phyloP scores from a whole-genome alignment of 2,113 vertebrate species.

The Syngnathoides biaculeatus region DNA sequence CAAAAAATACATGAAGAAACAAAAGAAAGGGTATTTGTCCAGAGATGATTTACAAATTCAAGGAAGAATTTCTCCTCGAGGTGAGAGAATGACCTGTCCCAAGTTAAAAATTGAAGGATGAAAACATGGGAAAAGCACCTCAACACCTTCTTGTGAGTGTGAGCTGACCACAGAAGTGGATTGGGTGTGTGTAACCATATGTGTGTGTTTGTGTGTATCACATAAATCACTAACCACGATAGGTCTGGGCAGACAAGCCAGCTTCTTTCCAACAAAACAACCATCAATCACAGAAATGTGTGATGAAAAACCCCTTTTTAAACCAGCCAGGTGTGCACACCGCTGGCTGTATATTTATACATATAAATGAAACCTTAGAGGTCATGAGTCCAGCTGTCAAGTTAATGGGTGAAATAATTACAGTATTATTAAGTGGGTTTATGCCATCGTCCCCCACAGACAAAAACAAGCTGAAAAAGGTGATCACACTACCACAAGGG shows the following conservation, averaged over 20 bases:
- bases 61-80: conserved; percentile 59
- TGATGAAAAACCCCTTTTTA: conserved; percentile 16
- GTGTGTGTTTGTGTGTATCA: conserved; percentile 20
- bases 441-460: conserved; percentile 10
- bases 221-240: conserved; percentile 47
- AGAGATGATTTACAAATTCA: conserved; percentile 35
- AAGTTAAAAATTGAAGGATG: conserved; percentile 36
- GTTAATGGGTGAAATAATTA: not conserved
- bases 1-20: not conserved
- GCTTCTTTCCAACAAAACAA: conserved; percentile 12
- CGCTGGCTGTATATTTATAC: conserved; percentile 6
- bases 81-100: conserved; percentile 49
- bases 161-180: conserved; percentile 43
- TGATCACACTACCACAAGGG: conserved; percentile 38
- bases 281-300: not conserved
- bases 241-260: conserved; percentile 11
- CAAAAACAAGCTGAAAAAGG: conserved; percentile 27
- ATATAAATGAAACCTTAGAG: conserved; percentile 29
- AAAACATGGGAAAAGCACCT: conserved; percentile 46
- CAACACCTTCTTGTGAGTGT: conserved; percentile 42
- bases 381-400: conserved; percentile 1
- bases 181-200: conserved; percentile 3
- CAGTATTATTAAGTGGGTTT: no score
- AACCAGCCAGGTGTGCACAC: conserved; percentile 3
- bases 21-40: conserved; percentile 16